Evolutionary conservation across 2,113 vertebrate species (phyloP).

Genomic region (Arizona elegans): DNA sequence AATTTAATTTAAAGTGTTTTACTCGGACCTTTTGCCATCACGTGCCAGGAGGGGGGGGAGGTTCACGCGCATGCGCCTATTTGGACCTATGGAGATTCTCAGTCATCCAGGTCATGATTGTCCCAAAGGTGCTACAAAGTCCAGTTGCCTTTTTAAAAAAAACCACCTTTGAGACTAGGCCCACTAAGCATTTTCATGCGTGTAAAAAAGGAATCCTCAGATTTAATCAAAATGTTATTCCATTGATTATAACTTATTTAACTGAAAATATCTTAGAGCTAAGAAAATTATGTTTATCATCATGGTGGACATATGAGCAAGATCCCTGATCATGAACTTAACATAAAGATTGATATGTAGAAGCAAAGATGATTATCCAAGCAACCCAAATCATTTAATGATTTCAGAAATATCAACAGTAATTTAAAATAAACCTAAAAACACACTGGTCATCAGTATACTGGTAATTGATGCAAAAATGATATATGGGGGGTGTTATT

Average conservation of each 20-base stretch:
- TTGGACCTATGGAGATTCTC: background rate
- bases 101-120: background rate
- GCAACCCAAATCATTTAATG: background rate
- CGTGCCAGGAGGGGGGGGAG: too few relatives aligned
- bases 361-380: background rate
- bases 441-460: background rate
- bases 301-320: background rate
- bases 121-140: too few relatives aligned
- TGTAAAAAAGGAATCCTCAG: background rate
- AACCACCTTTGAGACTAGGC: background rate
- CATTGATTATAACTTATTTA: background rate
- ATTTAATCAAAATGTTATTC: background rate
- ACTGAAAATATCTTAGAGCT: background rate
- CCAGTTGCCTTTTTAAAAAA: too few relatives aligned
- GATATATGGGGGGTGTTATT: background rate
- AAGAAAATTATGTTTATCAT: background rate
- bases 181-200: background rate
- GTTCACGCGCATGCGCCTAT: background rate
- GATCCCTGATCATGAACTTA: background rate
- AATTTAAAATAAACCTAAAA: background rate
- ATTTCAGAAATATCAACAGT: background rate
- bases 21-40: background rate
- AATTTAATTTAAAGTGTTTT: background rate
- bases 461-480: background rate
- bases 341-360: background rate